Evolutionary conservation across 2,888 invertebrate species (phyloP).

Genomic region (Dysmachus trigonus): DNA sequence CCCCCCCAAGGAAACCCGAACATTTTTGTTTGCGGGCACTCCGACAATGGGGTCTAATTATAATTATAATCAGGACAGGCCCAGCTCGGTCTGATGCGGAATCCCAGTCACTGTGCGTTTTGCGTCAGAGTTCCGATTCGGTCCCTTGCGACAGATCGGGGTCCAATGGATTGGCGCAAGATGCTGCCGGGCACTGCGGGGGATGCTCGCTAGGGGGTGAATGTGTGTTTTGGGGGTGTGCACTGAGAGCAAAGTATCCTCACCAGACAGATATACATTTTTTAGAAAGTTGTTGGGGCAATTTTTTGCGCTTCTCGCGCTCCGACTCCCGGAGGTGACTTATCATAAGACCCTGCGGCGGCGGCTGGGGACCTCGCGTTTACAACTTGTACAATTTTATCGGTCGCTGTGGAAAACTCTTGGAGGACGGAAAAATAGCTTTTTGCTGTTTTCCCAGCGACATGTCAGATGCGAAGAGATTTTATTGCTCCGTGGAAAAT

Average conservation of each 20-base stretch:
- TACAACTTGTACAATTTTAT: neutral
- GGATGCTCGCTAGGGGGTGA: neutral
- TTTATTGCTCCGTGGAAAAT: neutral
- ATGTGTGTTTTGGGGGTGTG: neutral
- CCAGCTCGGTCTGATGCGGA: neutral
- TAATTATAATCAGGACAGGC: neutral
- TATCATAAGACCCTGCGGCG: neutral
- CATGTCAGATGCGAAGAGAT: neutral
- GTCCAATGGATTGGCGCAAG: neutral
- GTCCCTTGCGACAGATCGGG: neutral
- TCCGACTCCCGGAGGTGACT: neutral
- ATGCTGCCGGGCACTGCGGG: neutral
- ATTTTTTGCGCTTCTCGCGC: neutral
- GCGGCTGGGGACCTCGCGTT: neutral
- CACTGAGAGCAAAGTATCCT: neutral
- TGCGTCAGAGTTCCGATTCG: neutral
- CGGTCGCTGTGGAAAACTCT: neutral
- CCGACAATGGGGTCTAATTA: neutral
- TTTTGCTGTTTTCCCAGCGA: neutral
- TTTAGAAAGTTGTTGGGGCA: neutral
- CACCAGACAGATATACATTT: neutral
- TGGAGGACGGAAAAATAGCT: neutral
- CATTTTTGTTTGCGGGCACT: neutral
- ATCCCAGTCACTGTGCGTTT: neutral
- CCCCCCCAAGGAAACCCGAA: neutral